These are phyloP conservation scores for Peromyscus aztecus DNA, from an alignment of 2,797 vertebrate genomes.

Conservation along the genomic window DNA sequence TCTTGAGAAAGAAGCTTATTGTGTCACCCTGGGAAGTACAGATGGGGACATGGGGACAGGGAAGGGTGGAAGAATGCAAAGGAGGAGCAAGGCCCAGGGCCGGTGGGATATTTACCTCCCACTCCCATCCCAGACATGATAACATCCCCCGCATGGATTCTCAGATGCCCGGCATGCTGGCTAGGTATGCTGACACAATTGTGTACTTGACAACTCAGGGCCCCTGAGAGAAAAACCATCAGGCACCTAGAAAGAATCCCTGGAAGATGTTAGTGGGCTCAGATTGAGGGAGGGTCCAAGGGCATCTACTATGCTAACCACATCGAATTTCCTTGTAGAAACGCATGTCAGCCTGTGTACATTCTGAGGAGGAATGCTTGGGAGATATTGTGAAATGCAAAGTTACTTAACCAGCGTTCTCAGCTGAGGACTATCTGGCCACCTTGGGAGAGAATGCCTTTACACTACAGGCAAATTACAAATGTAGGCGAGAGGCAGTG, in stretches of 20 bases:
- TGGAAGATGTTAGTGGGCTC: neutral
- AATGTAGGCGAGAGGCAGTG: too few relatives aligned
- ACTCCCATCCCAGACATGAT: neutral
- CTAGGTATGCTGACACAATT: neutral
- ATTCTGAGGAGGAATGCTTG: neutral
- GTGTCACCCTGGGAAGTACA: neutral
- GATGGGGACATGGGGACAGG: neutral
- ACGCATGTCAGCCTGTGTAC: neutral
- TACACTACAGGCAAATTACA: neutral
- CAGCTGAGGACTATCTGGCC: neutral
- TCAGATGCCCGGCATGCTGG: neutral
- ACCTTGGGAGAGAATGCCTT: neutral
- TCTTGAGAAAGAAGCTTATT: neutral
- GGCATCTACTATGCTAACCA: accelerated
- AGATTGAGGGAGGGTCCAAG: accelerated
- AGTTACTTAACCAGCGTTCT: neutral
- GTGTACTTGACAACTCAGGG: neutral
- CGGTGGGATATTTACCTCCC: neutral
- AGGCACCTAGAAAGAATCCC: neutral
- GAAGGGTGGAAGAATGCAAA: neutral
- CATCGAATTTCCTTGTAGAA: neutral
- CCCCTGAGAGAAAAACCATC: neutral
- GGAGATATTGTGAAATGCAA: neutral
- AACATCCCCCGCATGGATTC: neutral
- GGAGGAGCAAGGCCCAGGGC: neutral